phyloP scores from a whole-genome alignment of 2,113 vertebrate genomes.

The Agelaius tricolor region DNA sequence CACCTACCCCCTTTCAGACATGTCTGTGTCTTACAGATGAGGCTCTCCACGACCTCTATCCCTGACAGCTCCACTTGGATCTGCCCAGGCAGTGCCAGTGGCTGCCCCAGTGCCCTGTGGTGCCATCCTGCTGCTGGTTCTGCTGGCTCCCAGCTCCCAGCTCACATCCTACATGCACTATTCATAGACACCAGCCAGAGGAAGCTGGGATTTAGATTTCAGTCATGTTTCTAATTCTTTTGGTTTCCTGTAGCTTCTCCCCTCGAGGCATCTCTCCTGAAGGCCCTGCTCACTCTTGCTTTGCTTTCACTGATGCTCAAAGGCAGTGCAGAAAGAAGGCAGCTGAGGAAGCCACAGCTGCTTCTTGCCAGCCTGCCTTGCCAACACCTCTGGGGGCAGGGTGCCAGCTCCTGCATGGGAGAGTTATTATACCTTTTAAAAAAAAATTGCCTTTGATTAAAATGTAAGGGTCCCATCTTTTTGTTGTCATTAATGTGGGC shows the following conservation, averaged over 20 bases:
- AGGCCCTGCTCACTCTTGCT: neutral
- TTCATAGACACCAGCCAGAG: neutral
- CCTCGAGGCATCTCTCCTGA: neutral
- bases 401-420: neutral
- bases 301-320: neutral
- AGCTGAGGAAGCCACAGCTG: neutral
- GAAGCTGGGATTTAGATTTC: conserved; percentile 22
- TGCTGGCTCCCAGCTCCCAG: neutral
- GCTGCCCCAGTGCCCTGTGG: neutral
- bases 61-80: neutral
- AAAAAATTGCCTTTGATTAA: conserved; percentile 32
- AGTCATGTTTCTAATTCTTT: neutral
- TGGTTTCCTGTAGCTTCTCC: neutral
- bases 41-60: neutral
- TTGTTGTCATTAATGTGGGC: neutral
- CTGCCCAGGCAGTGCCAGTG: neutral
- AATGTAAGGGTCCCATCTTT: conserved; percentile 11
- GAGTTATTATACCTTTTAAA: neutral
- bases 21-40: fast-evolving
- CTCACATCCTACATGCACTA: neutral
- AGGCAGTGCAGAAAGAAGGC: neutral
- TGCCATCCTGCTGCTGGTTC: neutral
- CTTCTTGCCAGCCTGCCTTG: neutral
- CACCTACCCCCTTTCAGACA: neutral
- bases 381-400: neutral